Percentiles rank a stretch among this genome's conserved stretches.
These are phyloP conservation scores for Dendrocopos noguchii DNA, from an alignment of 2,113 vertebrate species.

Conservation along the genomic window DNA sequence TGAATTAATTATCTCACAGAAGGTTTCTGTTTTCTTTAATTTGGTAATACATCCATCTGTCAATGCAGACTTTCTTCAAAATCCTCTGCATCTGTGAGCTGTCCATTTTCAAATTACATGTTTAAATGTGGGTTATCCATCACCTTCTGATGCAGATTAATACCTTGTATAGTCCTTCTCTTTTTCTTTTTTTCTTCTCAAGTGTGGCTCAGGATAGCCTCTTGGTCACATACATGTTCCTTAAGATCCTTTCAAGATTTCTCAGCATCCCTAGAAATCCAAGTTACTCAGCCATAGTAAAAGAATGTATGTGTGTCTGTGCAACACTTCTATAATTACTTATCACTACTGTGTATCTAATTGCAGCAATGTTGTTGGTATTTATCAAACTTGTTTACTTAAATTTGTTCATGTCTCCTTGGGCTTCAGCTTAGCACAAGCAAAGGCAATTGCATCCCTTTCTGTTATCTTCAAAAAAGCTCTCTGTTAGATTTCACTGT, in stretches of 20 bases:
- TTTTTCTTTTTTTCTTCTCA: not conserved
- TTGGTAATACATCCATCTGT: not conserved
- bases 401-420: not conserved
- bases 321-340: not conserved
- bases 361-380: not conserved
- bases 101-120: not conserved
- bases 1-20: conserved; percentile 1
- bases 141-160: not conserved
- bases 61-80: not conserved
- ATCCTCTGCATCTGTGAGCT: not conserved
- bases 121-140: not conserved
- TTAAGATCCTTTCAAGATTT: not conserved
- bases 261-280: not conserved
- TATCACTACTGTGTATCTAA: not conserved
- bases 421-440: not conserved
- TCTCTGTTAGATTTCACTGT: not conserved
- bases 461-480: not conserved
- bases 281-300: not conserved
- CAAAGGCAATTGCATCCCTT: not conserved
- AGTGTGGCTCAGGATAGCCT: not conserved
- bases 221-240: not conserved
- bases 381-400: not conserved
- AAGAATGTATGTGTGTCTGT: not conserved
- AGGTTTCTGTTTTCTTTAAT: conserved; percentile 10
- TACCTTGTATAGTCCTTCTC: not conserved